These are phyloP conservation scores for Gonioctena quinquepunctata DNA, from an alignment of 1,140 invertebrate species.

Conservation along the genomic window DNA sequence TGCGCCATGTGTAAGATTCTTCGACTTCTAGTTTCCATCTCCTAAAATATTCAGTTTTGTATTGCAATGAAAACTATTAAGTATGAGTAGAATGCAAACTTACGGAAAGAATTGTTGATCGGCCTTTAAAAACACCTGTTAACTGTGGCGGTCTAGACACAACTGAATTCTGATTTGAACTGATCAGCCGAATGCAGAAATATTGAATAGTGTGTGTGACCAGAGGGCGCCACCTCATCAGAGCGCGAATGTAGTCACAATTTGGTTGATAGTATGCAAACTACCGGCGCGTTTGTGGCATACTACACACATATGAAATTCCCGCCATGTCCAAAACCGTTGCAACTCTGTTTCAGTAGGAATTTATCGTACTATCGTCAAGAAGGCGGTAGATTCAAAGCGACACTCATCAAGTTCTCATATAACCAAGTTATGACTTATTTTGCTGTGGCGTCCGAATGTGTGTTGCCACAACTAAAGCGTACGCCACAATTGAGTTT, in stretches of 20 bases:
- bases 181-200: neutral
- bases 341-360: neutral
- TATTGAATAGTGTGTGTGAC: neutral
- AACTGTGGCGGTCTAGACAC: neutral
- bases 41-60: neutral
- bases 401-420: neutral
- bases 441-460: neutral
- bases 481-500: conserved; percentile 1
- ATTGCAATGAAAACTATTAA: neutral
- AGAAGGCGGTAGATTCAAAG: neutral
- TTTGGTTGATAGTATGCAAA: neutral
- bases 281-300: neutral
- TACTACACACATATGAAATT: neutral
- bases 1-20: neutral
- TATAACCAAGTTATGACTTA: neutral
- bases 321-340: neutral
- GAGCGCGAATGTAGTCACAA: neutral
- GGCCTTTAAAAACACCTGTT: neutral
- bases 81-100: neutral
- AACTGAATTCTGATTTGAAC: neutral
- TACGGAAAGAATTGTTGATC: neutral
- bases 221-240: neutral
- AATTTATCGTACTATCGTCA: neutral
- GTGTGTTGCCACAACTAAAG: conserved; percentile 6
- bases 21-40: neutral